Evolutionary conservation across 2,888 invertebrate species (phyloP).

Genomic region (Philonicus albiceps): DNA sequence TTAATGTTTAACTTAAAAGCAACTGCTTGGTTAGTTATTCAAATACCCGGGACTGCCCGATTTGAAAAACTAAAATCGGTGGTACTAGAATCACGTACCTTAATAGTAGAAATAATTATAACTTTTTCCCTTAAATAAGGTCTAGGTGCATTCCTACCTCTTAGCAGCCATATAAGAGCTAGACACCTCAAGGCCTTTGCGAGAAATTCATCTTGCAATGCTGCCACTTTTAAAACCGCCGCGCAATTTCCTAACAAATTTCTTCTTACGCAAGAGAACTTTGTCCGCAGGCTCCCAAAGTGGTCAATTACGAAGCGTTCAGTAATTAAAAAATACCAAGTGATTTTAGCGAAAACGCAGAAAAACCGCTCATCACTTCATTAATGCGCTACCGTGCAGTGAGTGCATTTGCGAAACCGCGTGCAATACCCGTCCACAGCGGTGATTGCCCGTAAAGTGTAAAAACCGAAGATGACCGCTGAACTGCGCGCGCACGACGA

Average conservation of each 20-base stretch:
- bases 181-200: background rate
- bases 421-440: conserved; percentile 13
- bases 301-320: background rate
- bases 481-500: conserved; percentile 3
- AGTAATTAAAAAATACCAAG: conserved; percentile 12
- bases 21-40: too few species aligned
- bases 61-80: too few species aligned
- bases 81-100: too few species aligned
- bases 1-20: too few species aligned
- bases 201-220: background rate
- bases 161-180: background rate
- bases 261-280: background rate
- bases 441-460: background rate
- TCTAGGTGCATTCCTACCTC: background rate
- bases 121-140: background rate
- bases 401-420: background rate
- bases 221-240: background rate
- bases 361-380: conserved; percentile 25
- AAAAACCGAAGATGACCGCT: background rate
- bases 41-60: too few species aligned
- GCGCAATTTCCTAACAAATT: background rate
- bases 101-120: background rate
- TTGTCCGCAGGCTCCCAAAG: background rate
- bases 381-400: background rate
- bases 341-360: background rate